Evolutionary conservation across 92 coral and sea anemone species (phyloP), one percentile per base, ranked within the genome.

Genomic region (Desmophyllum pertusum): DNA sequence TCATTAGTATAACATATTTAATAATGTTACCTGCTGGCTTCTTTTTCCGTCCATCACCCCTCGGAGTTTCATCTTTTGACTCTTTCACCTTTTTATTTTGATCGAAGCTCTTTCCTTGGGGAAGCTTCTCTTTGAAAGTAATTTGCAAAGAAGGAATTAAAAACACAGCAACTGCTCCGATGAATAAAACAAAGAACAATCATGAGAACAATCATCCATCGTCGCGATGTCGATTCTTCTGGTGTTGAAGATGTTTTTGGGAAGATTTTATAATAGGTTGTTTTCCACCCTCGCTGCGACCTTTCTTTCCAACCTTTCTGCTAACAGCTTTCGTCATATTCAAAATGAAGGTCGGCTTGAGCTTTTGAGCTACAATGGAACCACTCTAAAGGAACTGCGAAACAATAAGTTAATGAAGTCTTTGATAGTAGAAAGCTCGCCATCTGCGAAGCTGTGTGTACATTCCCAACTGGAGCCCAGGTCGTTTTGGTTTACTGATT

Each of bases 241-340:
- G 31, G 1, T 19, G 17, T 19, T n/a, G n/a, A n/a, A n/a, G n/a
- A n/a, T n/a, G n/a, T n/a, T n/a, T n/a, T n/a, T 66, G 36, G 42
- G 84, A 23, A 37, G 84, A 27, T 10, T 35, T 48, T 68, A n/a
- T 80, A n/a, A n/a, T n/a, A n/a, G n/a, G n/a, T n/a, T n/a, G n/a
- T n/a, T n/a, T n/a, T n/a, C n/a, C 81, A n/a, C 63, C 64, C 29
- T 39, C 85, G 19, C 36, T 61, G 41, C 42, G 81, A 18, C 70
- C 45, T 76, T 74, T 85, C 29, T 89, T 89, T 50, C 64, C 76
- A 17, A 86, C 2, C 35, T 84, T 80, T 6, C 89, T 77, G 69
- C 59, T 75, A 23, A 61, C 70, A 33, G 65, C n/a, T 18, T 81
- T 79, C 64, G 89, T 74, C 92, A 89, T 89, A 43, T 82, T 87